A percentile compares a stretch with the other conserved stretches of the same genome.
Evolutionary conservation across 2,797 vertebrate genomes (phyloP).

Genomic region (Gastrophryne carolinensis): DNA sequence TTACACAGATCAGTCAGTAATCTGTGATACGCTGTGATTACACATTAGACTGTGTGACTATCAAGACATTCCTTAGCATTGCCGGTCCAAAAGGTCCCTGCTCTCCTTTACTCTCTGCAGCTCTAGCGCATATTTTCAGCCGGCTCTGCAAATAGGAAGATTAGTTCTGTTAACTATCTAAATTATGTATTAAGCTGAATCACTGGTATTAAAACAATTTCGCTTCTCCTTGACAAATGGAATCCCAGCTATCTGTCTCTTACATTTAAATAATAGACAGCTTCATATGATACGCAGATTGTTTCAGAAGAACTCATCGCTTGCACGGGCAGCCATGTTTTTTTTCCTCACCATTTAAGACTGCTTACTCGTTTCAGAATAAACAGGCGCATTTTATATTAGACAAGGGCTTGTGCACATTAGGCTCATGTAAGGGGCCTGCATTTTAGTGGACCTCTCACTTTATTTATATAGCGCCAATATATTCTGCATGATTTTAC

Average conservation of each 20-base stretch:
- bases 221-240: slow-evolving; percentile 5
- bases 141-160: slow-evolving; percentile 29
- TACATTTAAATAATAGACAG: not conserved
- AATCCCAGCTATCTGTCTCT: slow-evolving; percentile 9
- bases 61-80: slow-evolving; percentile 43
- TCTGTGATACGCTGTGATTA: slow-evolving; percentile 53
- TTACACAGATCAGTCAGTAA: slow-evolving; percentile 52
- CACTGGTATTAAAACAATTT: slow-evolving; percentile 23
- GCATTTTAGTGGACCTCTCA: too few relatives aligned
- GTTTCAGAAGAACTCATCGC: not conserved
- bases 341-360: not conserved
- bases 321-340: not conserved
- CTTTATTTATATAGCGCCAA: too few relatives aligned
- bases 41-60: slow-evolving; percentile 53
- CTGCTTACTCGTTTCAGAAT: not conserved
- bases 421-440: too few relatives aligned
- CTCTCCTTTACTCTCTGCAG: slow-evolving; percentile 15
- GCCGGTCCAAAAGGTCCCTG: slow-evolving; percentile 32
- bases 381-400: not conserved
- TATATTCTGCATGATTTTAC: too few relatives aligned
- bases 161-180: slow-evolving; percentile 26
- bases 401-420: too few relatives aligned
- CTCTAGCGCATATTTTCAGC: not conserved
- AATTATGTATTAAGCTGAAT: slow-evolving; percentile 32
- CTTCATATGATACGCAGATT: not conserved